These are phyloP conservation scores for Protonibea diacanthus DNA, from an alignment of 2,797 vertebrate species.

Conservation along the genomic window DNA sequence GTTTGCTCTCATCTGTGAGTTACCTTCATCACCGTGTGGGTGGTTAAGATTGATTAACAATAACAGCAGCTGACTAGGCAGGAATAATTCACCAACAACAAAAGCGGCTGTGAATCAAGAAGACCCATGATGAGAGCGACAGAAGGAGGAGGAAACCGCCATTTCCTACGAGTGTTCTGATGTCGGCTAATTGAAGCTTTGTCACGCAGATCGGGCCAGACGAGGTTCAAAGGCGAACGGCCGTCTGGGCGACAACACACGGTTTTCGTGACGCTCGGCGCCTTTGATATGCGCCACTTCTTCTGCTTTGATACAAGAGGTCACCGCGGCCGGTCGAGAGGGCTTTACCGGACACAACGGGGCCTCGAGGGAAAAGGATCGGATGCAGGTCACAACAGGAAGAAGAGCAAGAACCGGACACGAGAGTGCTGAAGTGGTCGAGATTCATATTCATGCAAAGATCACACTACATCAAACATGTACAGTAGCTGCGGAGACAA, in stretches of 20 bases:
- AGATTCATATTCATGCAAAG: slow-evolving; percentile 67
- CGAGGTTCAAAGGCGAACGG: slow-evolving; percentile 90
- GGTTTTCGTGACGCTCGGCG: slow-evolving; percentile 83
- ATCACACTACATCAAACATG: slow-evolving; percentile 42
- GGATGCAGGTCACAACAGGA: slow-evolving; percentile 14
- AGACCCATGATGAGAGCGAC: slow-evolving; percentile 43
- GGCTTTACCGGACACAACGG: slow-evolving; percentile 42
- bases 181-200: slow-evolving; percentile 92
- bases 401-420: slow-evolving; percentile 31
- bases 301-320: slow-evolving; percentile 91
- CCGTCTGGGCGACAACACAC: slow-evolving; percentile 77
- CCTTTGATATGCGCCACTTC: slow-evolving; percentile 92
- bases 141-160: slow-evolving; percentile 3
- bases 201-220: slow-evolving; percentile 84
- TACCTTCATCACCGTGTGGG: slow-evolving; percentile 68
- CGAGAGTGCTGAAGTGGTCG: slow-evolving; percentile 40
- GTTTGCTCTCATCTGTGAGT: slow-evolving; percentile 77
- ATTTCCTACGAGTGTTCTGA: slow-evolving; percentile 79
- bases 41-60: slow-evolving; percentile 79
- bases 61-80: slow-evolving; percentile 77
- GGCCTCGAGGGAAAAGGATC: slow-evolving; percentile 20
- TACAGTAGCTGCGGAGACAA: not conserved
- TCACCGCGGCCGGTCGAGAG: slow-evolving; percentile 63
- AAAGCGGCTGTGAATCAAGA: slow-evolving; percentile 67
- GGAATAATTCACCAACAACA: slow-evolving; percentile 75